Evolutionary conservation across 2,113 vertebrate species (phyloP).

Genomic region (Bombycilla garrulus): DNA sequence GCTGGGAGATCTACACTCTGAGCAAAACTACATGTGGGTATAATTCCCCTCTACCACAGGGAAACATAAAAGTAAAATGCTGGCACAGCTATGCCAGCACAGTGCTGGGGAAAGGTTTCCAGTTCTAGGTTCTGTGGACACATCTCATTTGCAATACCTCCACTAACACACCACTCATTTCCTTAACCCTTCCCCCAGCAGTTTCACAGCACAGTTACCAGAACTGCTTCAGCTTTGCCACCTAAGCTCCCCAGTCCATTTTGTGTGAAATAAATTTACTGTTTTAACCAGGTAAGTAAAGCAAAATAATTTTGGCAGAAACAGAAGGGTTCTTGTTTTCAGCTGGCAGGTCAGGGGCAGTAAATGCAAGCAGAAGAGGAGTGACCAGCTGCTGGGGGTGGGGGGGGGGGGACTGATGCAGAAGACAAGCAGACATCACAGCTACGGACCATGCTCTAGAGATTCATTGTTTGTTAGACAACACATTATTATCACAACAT

Average conservation of each 20-base stretch:
- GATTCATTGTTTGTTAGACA: background rate
- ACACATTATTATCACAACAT: background rate
- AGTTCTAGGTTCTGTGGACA: background rate
- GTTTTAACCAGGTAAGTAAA: background rate
- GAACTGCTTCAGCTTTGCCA: background rate
- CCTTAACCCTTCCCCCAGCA: background rate
- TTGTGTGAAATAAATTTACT: background rate
- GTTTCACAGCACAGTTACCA: background rate
- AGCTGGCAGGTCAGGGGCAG: background rate
- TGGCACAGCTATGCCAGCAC: background rate
- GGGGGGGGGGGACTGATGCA: background rate
- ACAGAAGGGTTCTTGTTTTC: background rate
- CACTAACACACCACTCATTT: background rate
- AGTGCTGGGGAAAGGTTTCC: background rate
- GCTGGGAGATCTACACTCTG: background rate
- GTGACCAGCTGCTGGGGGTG: background rate
- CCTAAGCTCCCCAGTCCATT: background rate
- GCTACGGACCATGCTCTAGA: background rate
- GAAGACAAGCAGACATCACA: background rate
- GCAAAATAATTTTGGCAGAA: background rate
- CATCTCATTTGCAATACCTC: background rate
- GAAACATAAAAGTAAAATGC: background rate
- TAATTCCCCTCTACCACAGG: background rate
- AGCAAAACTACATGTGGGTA: background rate
- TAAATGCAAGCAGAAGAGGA: background rate